Conservation (phyloP, 2,888 invertebrate species). For the Spilarctia lutea region DNA sequence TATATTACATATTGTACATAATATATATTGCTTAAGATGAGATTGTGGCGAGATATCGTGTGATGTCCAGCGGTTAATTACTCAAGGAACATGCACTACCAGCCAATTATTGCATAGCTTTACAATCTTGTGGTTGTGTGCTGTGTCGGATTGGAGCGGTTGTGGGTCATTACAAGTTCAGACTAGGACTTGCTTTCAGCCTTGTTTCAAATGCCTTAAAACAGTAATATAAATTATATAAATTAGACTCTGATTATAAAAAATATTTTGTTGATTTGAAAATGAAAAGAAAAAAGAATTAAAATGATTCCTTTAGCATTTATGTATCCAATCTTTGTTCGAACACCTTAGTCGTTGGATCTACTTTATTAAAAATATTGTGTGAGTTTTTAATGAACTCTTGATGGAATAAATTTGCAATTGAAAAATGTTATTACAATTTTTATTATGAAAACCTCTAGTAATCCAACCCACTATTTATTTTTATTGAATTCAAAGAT, state of each 20-base stretch:
- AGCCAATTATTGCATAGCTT: neutral
- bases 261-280: neutral
- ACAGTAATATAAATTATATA: neutral
- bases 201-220: neutral
- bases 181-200: neutral
- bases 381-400: too few relatives aligned
- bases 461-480: neutral
- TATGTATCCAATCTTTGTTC: too few relatives aligned
- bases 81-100: neutral
- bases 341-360: too few relatives aligned
- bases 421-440: too few relatives aligned
- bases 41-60: neutral
- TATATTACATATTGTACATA: neutral
- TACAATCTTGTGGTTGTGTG: neutral
- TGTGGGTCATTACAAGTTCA: neutral
- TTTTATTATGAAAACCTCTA: too few relatives aligned
- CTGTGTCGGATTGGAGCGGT: neutral
- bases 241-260: too few relatives aligned
- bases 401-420: too few relatives aligned
- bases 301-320: too few relatives aligned
- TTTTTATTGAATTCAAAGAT: neutral
- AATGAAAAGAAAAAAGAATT: too few relatives aligned
- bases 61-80: neutral
- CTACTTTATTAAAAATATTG: too few relatives aligned
- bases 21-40: neutral